Base-by-base conservation (phyloP, 2,113 vertebrate species). In the Hydrochoerus hydrochaeris region DNA sequence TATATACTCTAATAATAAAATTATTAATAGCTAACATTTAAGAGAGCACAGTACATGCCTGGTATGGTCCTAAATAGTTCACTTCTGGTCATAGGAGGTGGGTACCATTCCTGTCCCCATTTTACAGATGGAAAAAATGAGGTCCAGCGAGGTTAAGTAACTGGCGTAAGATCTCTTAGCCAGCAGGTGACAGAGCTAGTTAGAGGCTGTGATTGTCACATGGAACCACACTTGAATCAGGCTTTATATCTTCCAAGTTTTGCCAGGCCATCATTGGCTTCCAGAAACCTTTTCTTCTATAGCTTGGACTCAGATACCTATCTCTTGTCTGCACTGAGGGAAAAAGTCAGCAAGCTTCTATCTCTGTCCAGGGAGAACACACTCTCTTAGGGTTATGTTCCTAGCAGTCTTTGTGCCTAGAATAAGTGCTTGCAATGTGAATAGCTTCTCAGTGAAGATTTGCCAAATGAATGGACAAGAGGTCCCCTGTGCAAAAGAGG, bases 141-240 rank as follows among this genome's bases (percentile, higher is more conserved):
- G 60, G 90, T 58, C 26, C 80, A 80, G 65, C 86, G 62, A 69
- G 26, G 17, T 49, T 49, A 52, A 88, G 38, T 35, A 52, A 35
- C 77, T 88, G 87, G 84, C 41, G 52, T 54, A 7, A 44, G 62
- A 77, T 52, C 73, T 91, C 87, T 30, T 12, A 90, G 90, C 92
- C 96, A 96, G 97, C 87, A 97, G 94, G 90, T 69, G 95, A 94
- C 97, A 95, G 97, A 96, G 90, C 97, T 85, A 78, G 89, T 91
- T 88, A 35, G 85, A 92, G 97, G 75, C 46, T 5, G 14, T 9
- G 1, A 26, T 41, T 80, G 77, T 77, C 80, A 63, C 52, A 57
- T 5, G 30, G 7, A 93, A 73, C 60, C 87, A 46, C 28, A 69
- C 52, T 65, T 9, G 2, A 22, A 14, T 35, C 11, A 10, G 71